Conservation (phyloP, 2,888 invertebrate genomes). For the Deroplatys truncata region DNA sequence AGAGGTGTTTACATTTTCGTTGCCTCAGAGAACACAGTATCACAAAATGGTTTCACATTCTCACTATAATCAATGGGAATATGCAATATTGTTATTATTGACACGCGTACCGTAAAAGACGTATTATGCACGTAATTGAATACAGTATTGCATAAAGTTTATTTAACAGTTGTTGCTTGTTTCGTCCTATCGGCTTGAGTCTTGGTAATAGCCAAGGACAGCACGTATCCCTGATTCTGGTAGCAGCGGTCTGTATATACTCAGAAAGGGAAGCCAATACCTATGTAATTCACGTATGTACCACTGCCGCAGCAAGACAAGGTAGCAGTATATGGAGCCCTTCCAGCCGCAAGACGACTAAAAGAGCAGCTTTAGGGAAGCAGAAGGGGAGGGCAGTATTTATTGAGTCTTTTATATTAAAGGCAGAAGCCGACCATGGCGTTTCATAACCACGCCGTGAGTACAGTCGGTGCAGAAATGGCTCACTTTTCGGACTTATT, state of each 20-base stretch:
- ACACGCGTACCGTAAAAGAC: too few relatives aligned
- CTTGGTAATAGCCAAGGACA: neutral
- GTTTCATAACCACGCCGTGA: constrained; percentile 1
- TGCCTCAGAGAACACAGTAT: too few relatives aligned
- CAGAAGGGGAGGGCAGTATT: neutral
- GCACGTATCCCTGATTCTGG: too few relatives aligned
- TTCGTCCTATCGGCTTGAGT: neutral
- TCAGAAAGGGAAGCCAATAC: neutral
- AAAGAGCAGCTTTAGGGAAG: neutral
- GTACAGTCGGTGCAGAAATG: neutral
- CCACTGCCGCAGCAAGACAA: neutral
- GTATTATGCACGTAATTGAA: too few relatives aligned
- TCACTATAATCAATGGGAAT: too few relatives aligned
- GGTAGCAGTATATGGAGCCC: neutral
- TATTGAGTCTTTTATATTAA: constrained; percentile 22
- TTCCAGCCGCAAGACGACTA: neutral
- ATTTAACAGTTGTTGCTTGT: neutral
- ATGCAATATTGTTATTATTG: too few relatives aligned
- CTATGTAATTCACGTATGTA: neutral
- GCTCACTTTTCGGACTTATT: neutral
- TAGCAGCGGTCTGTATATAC: neutral
- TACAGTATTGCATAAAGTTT: too few relatives aligned
- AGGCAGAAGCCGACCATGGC: constrained; percentile 1
- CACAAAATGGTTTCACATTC: too few relatives aligned
- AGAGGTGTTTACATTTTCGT: too few relatives aligned